Evolutionary conservation across 2,797 vertebrate genomes (phyloP).

Genomic region (Australoheros facetus): DNA sequence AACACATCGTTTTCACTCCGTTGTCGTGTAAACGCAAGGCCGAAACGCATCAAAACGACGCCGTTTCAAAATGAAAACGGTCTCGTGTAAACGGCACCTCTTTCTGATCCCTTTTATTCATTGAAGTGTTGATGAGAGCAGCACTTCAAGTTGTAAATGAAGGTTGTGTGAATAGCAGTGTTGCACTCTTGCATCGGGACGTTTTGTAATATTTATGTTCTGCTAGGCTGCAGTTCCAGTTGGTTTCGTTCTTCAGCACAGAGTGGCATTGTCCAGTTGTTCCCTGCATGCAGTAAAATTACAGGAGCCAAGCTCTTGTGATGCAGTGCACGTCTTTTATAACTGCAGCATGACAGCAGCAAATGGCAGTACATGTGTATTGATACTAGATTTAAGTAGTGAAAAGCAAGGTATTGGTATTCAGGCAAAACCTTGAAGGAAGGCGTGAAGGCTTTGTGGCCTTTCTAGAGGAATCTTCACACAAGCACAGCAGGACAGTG

Average conservation of each 20-base stretch:
- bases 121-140: not conserved
- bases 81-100: too few species aligned
- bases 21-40: too few species aligned
- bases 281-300: slow-evolving; percentile 24
- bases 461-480: slow-evolving; percentile 23
- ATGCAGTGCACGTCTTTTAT: slow-evolving; percentile 24
- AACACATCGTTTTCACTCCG: too few species aligned
- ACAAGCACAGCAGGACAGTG: slow-evolving; percentile 31
- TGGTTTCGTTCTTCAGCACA: slow-evolving; percentile 17
- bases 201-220: slow-evolving; percentile 41
- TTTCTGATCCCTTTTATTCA: not conserved
- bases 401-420: slow-evolving; percentile 19
- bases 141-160: not conserved
- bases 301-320: slow-evolving; percentile 1
- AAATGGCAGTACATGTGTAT: slow-evolving; percentile 24
- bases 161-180: not conserved
- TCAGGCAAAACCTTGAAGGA: slow-evolving; percentile 28
- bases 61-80: too few species aligned
- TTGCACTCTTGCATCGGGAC: slow-evolving; percentile 1
- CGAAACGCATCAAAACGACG: too few species aligned
- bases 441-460: not conserved
- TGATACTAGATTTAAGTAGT: slow-evolving; percentile 27
- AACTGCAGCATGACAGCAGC: slow-evolving; percentile 28
- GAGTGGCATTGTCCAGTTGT: slow-evolving; percentile 25
- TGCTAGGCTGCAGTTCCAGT: slow-evolving; percentile 22